Percentiles rank a stretch among this genome's conserved stretches.
Conservation (phyloP, 2,888 invertebrate species). For the Melieria omissa region DNA sequence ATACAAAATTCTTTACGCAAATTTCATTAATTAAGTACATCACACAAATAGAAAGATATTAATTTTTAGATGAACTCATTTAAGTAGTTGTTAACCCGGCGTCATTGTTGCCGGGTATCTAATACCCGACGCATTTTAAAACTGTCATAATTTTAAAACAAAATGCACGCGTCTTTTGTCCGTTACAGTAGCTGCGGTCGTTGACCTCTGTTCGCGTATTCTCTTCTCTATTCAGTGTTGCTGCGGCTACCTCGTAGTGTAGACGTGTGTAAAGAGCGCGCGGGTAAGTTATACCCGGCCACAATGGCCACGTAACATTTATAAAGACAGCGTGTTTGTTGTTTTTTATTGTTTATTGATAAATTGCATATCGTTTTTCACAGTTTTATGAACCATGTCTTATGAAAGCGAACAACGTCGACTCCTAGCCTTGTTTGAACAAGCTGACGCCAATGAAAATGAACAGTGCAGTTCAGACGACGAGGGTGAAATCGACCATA, state of each 20-base stretch:
- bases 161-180: not conserved
- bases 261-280: not conserved
- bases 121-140: too few species aligned
- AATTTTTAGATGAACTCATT: too few species aligned
- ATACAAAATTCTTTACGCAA: too few species aligned
- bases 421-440: not conserved
- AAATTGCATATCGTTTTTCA: conserved; percentile 3
- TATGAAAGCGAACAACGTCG: conserved; percentile 1
- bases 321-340: not conserved
- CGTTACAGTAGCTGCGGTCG: not conserved
- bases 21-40: too few species aligned
- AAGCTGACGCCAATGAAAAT: conserved; percentile 1
- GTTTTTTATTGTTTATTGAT: not conserved
- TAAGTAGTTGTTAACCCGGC: too few species aligned
- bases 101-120: too few species aligned
- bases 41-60: too few species aligned
- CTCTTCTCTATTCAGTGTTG: not conserved
- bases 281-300: conserved; percentile 1
- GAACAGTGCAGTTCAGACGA: conserved; percentile 6
- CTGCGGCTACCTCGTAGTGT: not conserved
- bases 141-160: conserved; percentile 2
- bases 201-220: not conserved
- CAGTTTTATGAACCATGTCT: not conserved
- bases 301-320: conserved; percentile 2
- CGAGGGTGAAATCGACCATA: not conserved